Evolutionary conservation across 2,888 invertebrate genomes (phyloP), one percentile per base, ranked within the genome.

Genomic region (Phytoseiulus persimilis): DNA sequence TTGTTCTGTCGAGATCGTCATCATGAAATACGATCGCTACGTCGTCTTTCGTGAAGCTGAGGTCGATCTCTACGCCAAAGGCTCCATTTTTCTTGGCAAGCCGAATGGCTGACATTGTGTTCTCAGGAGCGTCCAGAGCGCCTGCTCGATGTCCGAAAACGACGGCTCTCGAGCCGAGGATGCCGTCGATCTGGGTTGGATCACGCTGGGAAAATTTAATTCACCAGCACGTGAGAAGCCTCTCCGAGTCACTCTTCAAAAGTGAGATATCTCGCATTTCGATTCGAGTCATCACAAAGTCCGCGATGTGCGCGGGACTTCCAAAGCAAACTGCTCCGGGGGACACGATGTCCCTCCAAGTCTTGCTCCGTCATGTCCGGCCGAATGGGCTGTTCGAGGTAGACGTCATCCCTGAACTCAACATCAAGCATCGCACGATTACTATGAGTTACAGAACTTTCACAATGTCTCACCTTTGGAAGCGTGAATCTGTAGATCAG

Each of bases 21-120:
- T 97, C 96, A 92, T 96, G 96, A 90, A 96, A 95, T 31, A 96
- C 92, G 83, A 97, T 94, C 31, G 96, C 94, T 90, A 95, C 94
- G 45, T 95, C 95, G 92, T 97, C 96, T 91, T 94, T 94, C 0
- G 96, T 95, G 45, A 96, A 93, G 31, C 94, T 93, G 11, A 97
- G 94, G 92, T 97, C 96, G 91, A 96, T 94, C 93, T 97, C 96
- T 0, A 97, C 94, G 33, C 95, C 95, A 91, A 94, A 94, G 91
- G 95, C 96, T 0, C 96, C 95, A 91, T 94, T 94, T 90, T 94
- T 94, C 90, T 94, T 94, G 91, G 96, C 95, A 95, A 90, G 90
- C 93, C 94, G 94, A 91, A 96, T 95, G 0, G 96, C 96, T 90
- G 94, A 94, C 91, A 96, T 92, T 91, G 95, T 96, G 92, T 96